Base-by-base conservation (phyloP, 2,888 invertebrate genomes). In the Listrodromus nycthemerus region DNA sequence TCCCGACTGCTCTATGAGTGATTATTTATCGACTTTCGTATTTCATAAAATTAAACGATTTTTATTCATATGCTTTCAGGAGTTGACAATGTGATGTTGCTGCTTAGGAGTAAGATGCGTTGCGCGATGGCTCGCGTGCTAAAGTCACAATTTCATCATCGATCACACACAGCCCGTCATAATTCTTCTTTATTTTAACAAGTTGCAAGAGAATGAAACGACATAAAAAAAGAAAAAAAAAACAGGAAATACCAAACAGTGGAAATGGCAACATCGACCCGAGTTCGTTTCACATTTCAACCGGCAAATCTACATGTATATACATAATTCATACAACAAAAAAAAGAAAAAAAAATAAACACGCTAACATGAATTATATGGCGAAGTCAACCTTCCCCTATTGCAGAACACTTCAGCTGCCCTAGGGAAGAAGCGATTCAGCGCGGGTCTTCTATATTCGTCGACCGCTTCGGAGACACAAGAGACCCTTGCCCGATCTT, bases 41-140 rank as follows among this genome's bases (percentile, higher is more conserved):
- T 63, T 61, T 67, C 45, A n/a, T 63, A 19, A 27, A 5, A 33
- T 30, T 73, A 48, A 52, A 52, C 55, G 55, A 65, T 65, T 50
- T 19, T n/a, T n/a, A 5, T 71, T 73, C 37, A 24, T 74, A 8
- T 86, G 65, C 90, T 91, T 61, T 6, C 89, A 93, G 93, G 93
- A 93, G 84, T 88, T 93, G 86, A 93, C 93, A 89, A 93, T 93
- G 93, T 93, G 91, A 93, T 92, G 89, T 91, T 91, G 85, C 88
- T 87, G 87, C 84, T 86, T 88, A 86, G 84, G 86, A 86, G 83
- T 90, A 90, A 86, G 84, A 65, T 87, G 80, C 78, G 86, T 87
- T 84, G 84, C 86, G 63, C 84, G 79, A 80, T 87, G 82, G 78
- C 83, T 86, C 76, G 85, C 86, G 85, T 88, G 87, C 77, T 83